Base-by-base conservation (phyloP, 35 echinoderm and acorn worm species). In the Ophiothrix spiculata region DNA sequence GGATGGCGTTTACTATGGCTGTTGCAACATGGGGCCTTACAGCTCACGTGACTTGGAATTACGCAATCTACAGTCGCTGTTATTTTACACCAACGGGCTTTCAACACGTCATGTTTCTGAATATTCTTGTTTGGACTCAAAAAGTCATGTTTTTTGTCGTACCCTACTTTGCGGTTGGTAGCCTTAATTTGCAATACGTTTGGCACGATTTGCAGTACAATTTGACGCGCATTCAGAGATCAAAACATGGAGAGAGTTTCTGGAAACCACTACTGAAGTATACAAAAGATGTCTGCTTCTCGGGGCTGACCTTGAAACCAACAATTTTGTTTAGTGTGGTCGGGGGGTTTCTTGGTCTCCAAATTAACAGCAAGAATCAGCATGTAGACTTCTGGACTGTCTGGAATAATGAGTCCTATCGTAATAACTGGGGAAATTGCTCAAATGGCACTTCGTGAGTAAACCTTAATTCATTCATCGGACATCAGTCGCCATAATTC, bases 121-220 rank as follows among this genome's bases (percentile, higher is more conserved):
- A 90, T 38, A 13, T 90, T 31, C 81, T 90, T 38, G 64, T 90
- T 64, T 46, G 80, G 64, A 84, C 80, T 31, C 80, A 90, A 80
- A 90, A 90, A 35, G 82, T 90, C 39, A 90, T 90, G 88, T 90
- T 90, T 74, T 84, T 90, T 31, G 88, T 90, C 23, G 31, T 90
- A 14, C 88, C 88, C 8, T 90, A 28, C 32, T 15, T 77, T 38
- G 81, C 88, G 0, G 74, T 90, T 11, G 88, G 88, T 19, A 81
- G 88, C 63, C 38, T 90, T 0, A 90, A 90, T 33, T 46, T 90
- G 0, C 80, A 90, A 28, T 81, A 90, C 39, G 40, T 90, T 25
- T 90, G 88, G 88, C 38, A 56, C 39, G 28, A 77, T 10, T 78
- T 90, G 3, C 39, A 41, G 39, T 83, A 77, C 34, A 76, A 76